These are phyloP conservation scores for Rhabdornis inornatus DNA, from an alignment of 2,113 vertebrate genomes.

Conservation along the genomic window DNA sequence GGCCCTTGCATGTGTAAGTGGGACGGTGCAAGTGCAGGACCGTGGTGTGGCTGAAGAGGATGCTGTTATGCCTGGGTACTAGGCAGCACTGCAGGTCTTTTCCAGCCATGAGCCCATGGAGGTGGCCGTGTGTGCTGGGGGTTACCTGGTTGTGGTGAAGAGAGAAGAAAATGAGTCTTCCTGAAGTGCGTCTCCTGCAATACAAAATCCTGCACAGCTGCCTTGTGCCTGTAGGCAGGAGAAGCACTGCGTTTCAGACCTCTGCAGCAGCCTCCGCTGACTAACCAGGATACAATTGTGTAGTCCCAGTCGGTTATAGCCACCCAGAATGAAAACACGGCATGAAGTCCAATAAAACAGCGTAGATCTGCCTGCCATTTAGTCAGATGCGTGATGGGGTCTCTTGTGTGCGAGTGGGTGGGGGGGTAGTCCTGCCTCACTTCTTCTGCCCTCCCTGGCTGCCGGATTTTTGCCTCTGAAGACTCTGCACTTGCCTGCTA, in stretches of 20 bases:
- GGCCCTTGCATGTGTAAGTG: accelerated
- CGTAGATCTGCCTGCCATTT: background rate
- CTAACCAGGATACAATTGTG: background rate
- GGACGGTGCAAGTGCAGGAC: background rate
- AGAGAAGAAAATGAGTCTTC: background rate
- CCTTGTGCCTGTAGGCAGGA: background rate
- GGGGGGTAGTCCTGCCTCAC: background rate
- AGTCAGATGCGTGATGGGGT: accelerated
- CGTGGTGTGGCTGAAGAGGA: background rate
- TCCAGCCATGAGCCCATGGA: background rate
- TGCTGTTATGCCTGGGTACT: background rate
- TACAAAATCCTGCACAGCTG: background rate
- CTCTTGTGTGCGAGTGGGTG: background rate
- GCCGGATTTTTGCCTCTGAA: background rate
- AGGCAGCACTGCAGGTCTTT: background rate
- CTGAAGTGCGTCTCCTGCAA: background rate
- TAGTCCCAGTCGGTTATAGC: background rate
- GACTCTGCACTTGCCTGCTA: background rate
- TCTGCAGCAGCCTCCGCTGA: background rate
- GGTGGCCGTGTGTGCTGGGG: background rate
- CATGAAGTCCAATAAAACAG: accelerated
- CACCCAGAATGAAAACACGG: background rate
- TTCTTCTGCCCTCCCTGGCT: background rate
- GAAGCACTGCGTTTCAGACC: background rate
- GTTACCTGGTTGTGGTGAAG: background rate